These are phyloP conservation scores for Xiphias gladius DNA, from an alignment of 2,113 vertebrate species.

Conservation along the genomic window DNA sequence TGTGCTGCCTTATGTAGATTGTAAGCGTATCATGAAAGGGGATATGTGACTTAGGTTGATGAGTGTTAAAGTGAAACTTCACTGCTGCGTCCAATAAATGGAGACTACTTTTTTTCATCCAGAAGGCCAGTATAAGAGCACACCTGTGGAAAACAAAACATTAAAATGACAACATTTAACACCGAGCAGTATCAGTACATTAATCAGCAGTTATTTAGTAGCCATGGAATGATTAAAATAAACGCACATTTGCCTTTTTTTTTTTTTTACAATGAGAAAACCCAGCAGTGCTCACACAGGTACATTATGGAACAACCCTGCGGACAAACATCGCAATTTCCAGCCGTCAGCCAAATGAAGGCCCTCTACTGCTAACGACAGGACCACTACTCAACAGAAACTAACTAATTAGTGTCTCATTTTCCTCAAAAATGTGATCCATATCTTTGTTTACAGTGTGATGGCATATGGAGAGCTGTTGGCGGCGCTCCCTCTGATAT, in stretches of 20 bases:
- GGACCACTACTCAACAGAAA: not conserved
- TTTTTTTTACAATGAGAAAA: not conserved
- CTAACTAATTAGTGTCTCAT: not conserved
- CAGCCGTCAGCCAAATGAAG: conserved; percentile 12
- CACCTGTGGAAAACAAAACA: conserved; percentile 41
- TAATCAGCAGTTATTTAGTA: not conserved
- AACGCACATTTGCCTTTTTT: not conserved
- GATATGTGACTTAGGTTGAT: not conserved
- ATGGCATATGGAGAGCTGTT: conserved; percentile 83
- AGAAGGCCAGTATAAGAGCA: not conserved
- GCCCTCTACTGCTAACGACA: conserved; percentile 33
- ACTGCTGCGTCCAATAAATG: not conserved
- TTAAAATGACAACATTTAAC: not conserved
- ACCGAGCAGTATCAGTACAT: not conserved
- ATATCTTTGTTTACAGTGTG: conserved; percentile 58
- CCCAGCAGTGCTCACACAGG: not conserved
- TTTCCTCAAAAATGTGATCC: not conserved
- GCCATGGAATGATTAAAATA: not conserved
- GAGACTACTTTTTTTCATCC: conserved; percentile 18
- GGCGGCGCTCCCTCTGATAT: conserved; percentile 85
- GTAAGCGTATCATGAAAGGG: conserved; percentile 32
- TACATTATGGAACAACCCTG: not conserved
- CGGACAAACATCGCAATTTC: not conserved
- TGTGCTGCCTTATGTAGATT: conserved; percentile 9
- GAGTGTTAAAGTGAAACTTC: conserved; percentile 2